These are phyloP conservation scores for Lissonota sp. DNA, from an alignment of 2,888 invertebrate genomes.

Conservation along the genomic window DNA sequence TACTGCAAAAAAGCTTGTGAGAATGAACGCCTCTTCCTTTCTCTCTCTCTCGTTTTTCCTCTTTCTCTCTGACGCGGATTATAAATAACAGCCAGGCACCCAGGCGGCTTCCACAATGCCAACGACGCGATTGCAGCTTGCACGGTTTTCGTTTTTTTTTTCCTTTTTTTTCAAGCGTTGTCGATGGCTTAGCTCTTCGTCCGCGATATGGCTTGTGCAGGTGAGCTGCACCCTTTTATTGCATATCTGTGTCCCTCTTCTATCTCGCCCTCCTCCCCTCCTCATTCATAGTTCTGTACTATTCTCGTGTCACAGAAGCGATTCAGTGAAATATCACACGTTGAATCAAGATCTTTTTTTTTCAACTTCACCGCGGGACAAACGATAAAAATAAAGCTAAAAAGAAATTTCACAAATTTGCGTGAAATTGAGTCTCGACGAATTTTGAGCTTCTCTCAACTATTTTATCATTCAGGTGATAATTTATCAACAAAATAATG, in stretches of 20 bases:
- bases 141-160: constrained; percentile 29
- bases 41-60: constrained; percentile 19
- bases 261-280: too few relatives aligned
- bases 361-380: too few relatives aligned
- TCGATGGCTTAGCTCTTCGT: constrained; percentile 37
- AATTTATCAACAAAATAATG: too few relatives aligned
- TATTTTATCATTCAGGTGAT: too few relatives aligned
- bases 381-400: too few relatives aligned
- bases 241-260: background rate
- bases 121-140: constrained; percentile 29
- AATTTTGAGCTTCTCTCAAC: too few relatives aligned
- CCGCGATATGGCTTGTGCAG: constrained; percentile 38
- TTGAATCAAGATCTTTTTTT: too few relatives aligned
- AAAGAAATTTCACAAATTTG: too few relatives aligned
- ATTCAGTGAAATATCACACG: background rate
- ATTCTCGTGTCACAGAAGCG: background rate
- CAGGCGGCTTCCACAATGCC: constrained; percentile 44
- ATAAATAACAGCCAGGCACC: constrained; percentile 59
- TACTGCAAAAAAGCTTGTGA: constrained; percentile 26
- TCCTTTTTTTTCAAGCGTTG: background rate
- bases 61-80: constrained; percentile 42
- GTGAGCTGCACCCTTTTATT: constrained; percentile 27
- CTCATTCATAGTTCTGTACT: too few relatives aligned
- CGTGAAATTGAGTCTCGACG: too few relatives aligned
- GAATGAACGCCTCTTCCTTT: constrained; percentile 17